A percentile compares a stretch with the other conserved stretches of the same genome.
phyloP scores from a whole-genome alignment of 2,113 vertebrate species.

The Motacilla alba region DNA sequence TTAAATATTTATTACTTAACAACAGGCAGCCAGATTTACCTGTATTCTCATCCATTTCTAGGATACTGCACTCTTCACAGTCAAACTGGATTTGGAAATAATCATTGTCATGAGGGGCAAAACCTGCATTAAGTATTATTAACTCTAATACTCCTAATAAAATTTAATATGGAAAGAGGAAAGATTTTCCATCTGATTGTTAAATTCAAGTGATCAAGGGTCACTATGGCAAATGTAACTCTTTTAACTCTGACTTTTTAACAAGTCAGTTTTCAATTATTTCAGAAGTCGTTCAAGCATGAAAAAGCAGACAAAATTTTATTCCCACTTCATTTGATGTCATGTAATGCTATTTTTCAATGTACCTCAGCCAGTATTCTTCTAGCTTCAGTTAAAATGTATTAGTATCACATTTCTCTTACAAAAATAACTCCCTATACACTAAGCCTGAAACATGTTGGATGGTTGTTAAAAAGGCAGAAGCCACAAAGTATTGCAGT shows the following conservation, averaged over 20 bases:
- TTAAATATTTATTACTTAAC: background rate
- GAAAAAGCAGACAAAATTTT: background rate
- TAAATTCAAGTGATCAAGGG: background rate
- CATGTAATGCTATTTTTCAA: background rate
- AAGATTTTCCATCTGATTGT: background rate
- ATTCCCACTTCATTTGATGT: background rate
- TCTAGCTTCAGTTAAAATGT: background rate
- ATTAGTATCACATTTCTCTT: background rate
- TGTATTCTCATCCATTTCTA: background rate
- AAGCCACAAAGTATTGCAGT: background rate
- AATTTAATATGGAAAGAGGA: background rate
- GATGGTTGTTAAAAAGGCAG: background rate
- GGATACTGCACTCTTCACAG: background rate
- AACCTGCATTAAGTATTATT: background rate
- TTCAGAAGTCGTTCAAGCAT: background rate
- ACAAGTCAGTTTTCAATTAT: background rate
- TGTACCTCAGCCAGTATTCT: background rate
- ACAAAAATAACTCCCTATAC: background rate
- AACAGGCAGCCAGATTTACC: background rate
- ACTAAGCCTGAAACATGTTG: background rate
- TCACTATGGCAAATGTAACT: background rate
- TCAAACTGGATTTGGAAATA: background rate
- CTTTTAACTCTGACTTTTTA: background rate
- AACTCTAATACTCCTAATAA: background rate
- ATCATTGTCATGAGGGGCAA: background rate